phyloP scores from a whole-genome alignment of 2,113 vertebrate genomes.

The Gulo gulo region DNA sequence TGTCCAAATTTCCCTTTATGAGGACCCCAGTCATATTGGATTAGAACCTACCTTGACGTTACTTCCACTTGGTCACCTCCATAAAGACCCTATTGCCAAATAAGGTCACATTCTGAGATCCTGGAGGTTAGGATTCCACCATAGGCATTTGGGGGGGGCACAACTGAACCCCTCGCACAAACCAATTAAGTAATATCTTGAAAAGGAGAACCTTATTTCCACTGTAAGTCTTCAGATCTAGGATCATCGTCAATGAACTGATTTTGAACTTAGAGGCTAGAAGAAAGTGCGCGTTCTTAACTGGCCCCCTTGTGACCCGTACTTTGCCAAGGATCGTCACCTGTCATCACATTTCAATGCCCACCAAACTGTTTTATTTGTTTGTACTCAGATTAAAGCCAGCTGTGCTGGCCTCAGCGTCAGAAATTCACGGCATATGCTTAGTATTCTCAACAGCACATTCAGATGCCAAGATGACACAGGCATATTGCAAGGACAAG shows the following conservation, averaged over 20 bases:
- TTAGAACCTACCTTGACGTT: too few relatives aligned
- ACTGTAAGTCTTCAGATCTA: background rate
- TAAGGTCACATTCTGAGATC: background rate
- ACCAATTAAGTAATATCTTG: background rate
- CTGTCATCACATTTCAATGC: background rate
- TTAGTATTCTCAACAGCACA: background rate
- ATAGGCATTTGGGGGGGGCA: background rate
- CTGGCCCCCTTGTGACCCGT: background rate
- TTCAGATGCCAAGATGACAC: background rate
- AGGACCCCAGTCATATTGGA: background rate
- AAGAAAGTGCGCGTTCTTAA: background rate
- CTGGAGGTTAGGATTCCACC: background rate
- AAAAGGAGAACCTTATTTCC: background rate
- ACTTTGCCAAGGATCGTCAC: background rate
- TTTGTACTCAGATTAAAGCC: background rate
- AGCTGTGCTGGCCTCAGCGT: background rate
- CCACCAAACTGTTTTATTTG: background rate
- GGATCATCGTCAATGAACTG: rapidly evolving
- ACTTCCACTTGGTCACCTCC: background rate
- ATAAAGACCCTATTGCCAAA: background rate
- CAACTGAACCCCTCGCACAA: background rate
- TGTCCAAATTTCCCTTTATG: background rate
- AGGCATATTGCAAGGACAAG: background rate
- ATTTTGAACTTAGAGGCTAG: background rate
- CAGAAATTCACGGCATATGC: background rate